Evolutionary conservation across 2,113 vertebrate genomes (phyloP).

Genomic region (Circaetus cinerascens): DNA sequence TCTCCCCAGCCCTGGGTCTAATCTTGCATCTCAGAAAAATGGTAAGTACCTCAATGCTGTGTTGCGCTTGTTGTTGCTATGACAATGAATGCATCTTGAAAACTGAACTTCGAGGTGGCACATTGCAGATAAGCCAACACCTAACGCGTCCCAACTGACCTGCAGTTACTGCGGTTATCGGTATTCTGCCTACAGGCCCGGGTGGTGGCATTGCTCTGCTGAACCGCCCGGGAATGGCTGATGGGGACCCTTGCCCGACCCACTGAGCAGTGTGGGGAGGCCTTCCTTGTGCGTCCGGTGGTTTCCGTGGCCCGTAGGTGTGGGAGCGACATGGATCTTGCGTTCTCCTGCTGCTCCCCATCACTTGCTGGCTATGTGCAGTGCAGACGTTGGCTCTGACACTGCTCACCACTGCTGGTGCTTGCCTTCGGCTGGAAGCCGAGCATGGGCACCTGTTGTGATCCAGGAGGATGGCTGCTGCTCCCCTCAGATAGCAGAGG

Average conservation of each 20-base stretch:
- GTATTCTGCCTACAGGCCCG: fast-evolving
- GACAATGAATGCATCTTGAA: not conserved
- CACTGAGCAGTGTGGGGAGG: fast-evolving
- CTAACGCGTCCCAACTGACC: fast-evolving
- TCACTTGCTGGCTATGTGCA: fast-evolving
- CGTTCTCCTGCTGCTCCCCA: fast-evolving
- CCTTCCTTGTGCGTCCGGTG: fast-evolving
- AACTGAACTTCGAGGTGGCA: not conserved
- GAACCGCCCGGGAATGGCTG: fast-evolving
- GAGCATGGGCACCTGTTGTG: fast-evolving
- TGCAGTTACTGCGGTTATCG: fast-evolving
- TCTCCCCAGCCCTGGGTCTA: not conserved
- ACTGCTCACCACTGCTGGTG: fast-evolving
- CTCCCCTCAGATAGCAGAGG: not conserved
- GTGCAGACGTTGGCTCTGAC: fast-evolving
- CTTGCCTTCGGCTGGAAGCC: not conserved
- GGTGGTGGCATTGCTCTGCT: fast-evolving
- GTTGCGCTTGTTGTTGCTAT: not conserved
- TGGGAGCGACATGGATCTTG: fast-evolving
- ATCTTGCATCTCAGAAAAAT: not conserved
- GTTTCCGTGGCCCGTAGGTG: fast-evolving
- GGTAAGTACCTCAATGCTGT: not conserved
- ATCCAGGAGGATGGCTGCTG: not conserved
- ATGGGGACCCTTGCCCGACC: fast-evolving
- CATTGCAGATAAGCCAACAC: not conserved